phyloP scores from a whole-genome alignment of 2,113 vertebrate species.

The Microtus pennsylvanicus region DNA sequence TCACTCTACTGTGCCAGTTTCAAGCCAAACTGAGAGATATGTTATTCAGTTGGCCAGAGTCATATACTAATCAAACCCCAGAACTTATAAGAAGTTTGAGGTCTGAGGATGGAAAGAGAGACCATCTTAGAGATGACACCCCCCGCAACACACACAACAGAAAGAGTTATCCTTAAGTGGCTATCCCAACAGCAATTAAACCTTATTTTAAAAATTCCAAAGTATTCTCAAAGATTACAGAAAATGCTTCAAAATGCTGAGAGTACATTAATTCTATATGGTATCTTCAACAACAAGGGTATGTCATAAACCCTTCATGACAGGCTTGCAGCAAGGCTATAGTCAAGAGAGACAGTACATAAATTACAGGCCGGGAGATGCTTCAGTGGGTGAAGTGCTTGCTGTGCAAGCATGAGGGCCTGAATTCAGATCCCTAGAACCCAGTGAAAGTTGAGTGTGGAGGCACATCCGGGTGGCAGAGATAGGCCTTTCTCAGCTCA shows the following conservation, averaged over 20 bases:
- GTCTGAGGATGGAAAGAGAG: background rate
- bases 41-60: background rate
- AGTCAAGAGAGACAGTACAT: background rate
- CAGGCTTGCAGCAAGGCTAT: background rate
- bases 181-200: background rate
- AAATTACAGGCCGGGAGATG: background rate
- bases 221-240: background rate
- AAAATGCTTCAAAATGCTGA: constrained; percentile 10
- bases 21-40: background rate
- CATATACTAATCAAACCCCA: background rate
- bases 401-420: no score
- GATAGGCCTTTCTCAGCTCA: background rate
- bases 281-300: constrained; percentile 8
- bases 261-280: background rate
- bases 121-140: background rate
- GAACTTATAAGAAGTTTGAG: background rate
- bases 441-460: background rate
- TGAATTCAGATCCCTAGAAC: background rate
- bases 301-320: background rate
- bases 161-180: background rate
- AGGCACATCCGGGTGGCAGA: no score
- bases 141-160: background rate
- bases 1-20: background rate
- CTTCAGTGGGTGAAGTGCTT: background rate
- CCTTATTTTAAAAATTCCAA: background rate